Conservation (phyloP, 2,888 invertebrate species). For the Conistra vaccinii region DNA sequence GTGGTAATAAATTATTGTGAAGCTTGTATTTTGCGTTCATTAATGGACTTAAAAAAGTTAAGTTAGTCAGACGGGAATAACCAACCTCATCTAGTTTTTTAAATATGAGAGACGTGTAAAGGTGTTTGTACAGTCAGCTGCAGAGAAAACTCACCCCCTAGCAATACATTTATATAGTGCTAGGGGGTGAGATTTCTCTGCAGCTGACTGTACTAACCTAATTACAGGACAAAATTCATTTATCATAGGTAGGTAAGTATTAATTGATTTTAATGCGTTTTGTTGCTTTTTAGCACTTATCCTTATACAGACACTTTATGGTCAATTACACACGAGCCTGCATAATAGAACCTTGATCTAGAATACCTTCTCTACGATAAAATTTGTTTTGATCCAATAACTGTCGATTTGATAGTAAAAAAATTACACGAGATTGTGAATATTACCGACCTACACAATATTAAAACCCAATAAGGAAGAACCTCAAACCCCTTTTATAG, state of each 20-base stretch:
- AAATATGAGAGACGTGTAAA: no score
- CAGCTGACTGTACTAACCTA: no score
- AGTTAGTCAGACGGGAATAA: no score
- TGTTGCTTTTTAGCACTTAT: neutral
- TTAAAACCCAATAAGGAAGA: slow-evolving; percentile 16
- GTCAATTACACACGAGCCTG: neutral
- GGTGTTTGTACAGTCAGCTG: no score
- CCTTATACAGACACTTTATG: neutral
- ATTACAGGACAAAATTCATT: no score
- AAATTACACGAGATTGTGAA: neutral
- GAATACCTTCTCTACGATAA: neutral
- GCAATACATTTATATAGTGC: no score
- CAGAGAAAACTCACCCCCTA: no score
- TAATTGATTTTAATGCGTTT: neutral
- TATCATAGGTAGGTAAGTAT: no score
- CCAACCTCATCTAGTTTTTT: no score
- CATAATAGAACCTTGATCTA: neutral
- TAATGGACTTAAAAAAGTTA: neutral
- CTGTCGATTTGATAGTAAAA: neutral
- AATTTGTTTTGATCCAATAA: neutral
- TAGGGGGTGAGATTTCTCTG: no score
- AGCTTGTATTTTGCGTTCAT: slow-evolving; percentile 14
- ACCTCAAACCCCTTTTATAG: slow-evolving; percentile 5
- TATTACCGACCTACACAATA: neutral
- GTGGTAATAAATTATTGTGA: slow-evolving; percentile 7